These are phyloP conservation scores for Holocentrus rufus DNA, from an alignment of 2,797 vertebrate species.

Conservation along the genomic window DNA sequence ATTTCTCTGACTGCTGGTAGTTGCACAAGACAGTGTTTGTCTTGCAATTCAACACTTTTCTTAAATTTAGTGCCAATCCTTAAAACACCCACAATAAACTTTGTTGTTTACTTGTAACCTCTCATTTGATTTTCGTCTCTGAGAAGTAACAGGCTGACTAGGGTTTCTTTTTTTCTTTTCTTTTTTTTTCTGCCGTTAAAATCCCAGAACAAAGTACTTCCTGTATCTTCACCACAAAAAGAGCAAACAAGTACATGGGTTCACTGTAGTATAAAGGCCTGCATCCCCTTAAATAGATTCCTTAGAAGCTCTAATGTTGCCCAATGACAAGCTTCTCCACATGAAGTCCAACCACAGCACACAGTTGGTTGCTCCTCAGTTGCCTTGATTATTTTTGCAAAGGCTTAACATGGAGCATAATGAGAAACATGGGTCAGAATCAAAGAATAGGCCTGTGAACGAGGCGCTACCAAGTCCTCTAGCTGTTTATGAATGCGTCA, in stretches of 20 bases:
- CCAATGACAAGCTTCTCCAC: constrained; percentile 59
- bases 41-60: not conserved
- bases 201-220: constrained; percentile 75
- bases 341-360: constrained; percentile 58
- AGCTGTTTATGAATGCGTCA: constrained; percentile 9
- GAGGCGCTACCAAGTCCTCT: constrained; percentile 36
- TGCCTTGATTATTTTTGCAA: constrained; percentile 46
- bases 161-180: constrained; percentile 41
- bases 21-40: not conserved
- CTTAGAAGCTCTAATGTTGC: constrained; percentile 47
- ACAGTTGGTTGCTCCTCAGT: constrained; percentile 48
- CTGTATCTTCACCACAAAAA: constrained; percentile 73
- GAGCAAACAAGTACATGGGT: constrained; percentile 72
- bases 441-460: constrained; percentile 60
- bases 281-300: constrained; percentile 69
- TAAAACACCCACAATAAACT: constrained; percentile 52
- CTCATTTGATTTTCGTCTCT: constrained; percentile 57
- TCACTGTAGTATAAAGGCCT: constrained; percentile 69
- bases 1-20: not conserved
- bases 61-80: constrained; percentile 37
- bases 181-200: constrained; percentile 44
- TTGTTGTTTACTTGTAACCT: constrained; percentile 59
- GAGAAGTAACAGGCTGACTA: constrained; percentile 44
- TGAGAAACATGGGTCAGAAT: constrained; percentile 62
- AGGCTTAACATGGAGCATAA: constrained; percentile 42